Base-by-base conservation (phyloP, 1,140 invertebrate species). In the Hyposmocoma kahamanoa region DNA sequence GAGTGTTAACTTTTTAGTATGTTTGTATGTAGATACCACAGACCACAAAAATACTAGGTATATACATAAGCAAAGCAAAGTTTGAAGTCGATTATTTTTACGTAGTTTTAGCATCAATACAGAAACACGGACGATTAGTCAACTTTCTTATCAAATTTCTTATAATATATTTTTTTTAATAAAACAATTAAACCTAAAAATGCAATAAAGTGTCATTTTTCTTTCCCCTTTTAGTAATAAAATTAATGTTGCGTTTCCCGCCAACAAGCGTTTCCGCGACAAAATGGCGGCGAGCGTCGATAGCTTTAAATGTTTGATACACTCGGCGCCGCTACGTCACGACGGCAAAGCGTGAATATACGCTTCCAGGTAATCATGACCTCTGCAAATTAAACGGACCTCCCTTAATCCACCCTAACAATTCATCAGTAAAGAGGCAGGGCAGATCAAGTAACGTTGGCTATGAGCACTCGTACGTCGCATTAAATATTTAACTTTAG, bases 241-340 rank as follows among this genome's bases (percentile, higher is more conserved):
- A 59, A 49, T 59, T 56, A 59, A 59, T 56, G 53, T 62, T 41
- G 46, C 52, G 55, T 58, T 60, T 47, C 61, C 56, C 39, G 45
- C 53, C 49, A 57, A 54, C 49, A 59, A 57, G 47, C 53, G 41
- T 46, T 53, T 63, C 51, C 48, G 48, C 60, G 53, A 63, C 60
- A 54, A 59, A 59, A 59, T 61, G 50, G 56, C 50, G 39, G 28
- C 42, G 43, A 52, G 53, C 59, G 56, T 65, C 56, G 56, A 65
- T 62, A 65, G 26, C 50, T 54, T 56, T 65, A 51, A 61, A 59
- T 65, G 53, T 65, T 62, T 65, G 50, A 65, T 65, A 56, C 59
- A 44, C 39, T 50, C 41, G 47, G 47, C 45, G 49, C 50, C 46
- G 47, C 55, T 34, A 49, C 55, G 44, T 19, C 19, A 52, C 43